Evolutionary conservation across 2,113 vertebrate species (phyloP).

Genomic region (Damaliscus lunatus): DNA sequence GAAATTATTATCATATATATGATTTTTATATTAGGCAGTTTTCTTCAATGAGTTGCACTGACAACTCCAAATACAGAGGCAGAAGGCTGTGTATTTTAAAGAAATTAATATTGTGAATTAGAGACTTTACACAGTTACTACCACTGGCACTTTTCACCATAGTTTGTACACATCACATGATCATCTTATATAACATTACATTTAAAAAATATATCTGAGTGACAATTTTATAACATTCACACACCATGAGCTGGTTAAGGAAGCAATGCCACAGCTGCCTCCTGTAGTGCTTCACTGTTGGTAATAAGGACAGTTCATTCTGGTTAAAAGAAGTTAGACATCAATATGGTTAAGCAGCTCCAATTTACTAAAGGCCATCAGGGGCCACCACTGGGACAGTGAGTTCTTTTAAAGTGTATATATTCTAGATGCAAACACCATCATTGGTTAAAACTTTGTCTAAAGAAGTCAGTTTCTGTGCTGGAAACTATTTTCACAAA

Average conservation of each 20-base stretch:
- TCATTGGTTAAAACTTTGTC: conserved; percentile 88
- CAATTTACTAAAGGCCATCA: conserved; percentile 81
- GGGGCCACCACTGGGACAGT: conserved; percentile 78
- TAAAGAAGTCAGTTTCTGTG: conserved; percentile 86
- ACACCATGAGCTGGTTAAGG: conserved; percentile 83
- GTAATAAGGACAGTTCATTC: conserved; percentile 82
- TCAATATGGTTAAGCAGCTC: conserved; percentile 89
- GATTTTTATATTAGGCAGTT: conserved; percentile 88
- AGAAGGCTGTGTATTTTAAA: conserved; percentile 87
- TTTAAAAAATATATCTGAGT: conserved; percentile 90
- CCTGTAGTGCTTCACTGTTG: conserved; percentile 92
- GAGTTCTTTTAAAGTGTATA: conserved; percentile 84
- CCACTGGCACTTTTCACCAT: conserved; percentile 97
- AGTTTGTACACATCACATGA: conserved; percentile 97
- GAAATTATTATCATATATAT: conserved; percentile 89
- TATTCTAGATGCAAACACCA: conserved; percentile 87
- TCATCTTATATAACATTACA: conserved; percentile 94
- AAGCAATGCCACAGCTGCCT: conserved; percentile 81
- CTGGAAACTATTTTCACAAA: conserved; percentile 85
- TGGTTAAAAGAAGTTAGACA: conserved; percentile 80
- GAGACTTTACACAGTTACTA: conserved; percentile 97
- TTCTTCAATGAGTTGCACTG: conserved; percentile 85
- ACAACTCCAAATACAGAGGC: conserved; percentile 86
- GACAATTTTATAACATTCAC: conserved; percentile 86
- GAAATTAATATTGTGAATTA: conserved; percentile 85